Evolutionary conservation across 2,113 vertebrate species (phyloP).

Genomic region (Salvator merianae): DNA sequence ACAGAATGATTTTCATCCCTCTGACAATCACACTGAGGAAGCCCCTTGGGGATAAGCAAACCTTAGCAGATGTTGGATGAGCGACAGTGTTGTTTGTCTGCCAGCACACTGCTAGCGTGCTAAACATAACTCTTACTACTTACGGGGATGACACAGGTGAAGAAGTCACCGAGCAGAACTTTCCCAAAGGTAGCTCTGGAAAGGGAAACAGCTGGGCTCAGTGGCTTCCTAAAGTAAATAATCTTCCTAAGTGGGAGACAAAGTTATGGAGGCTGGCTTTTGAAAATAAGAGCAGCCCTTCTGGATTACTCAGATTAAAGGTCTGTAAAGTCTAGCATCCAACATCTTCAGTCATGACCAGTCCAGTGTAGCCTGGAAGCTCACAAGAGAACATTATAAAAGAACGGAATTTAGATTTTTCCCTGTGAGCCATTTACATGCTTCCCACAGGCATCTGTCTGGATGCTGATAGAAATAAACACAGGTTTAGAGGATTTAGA

Average conservation of each 20-base stretch:
- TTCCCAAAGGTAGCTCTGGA: conserved; percentile 48
- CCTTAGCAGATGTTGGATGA: conserved; percentile 60
- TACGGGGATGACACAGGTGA: conserved; percentile 51
- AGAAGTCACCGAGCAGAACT: conserved; percentile 57
- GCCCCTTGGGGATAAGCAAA: conserved; percentile 39
- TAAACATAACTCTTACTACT: conserved; percentile 61
- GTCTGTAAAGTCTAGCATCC: neutral
- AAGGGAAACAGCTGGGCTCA: conserved; percentile 24
- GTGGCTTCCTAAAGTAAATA: too few relatives aligned
- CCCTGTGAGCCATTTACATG: neutral
- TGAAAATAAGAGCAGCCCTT: neutral
- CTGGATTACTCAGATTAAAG: neutral
- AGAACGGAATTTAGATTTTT: neutral
- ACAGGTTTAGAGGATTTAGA: neutral
- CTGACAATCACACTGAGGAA: conserved; percentile 27
- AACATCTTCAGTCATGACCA: too few relatives aligned
- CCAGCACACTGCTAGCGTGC: conserved; percentile 5
- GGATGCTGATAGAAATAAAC: neutral
- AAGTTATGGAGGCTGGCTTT: neutral
- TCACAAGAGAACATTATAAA: neutral
- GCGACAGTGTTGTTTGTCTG: conserved; percentile 61
- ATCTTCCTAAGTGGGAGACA: conserved; percentile 1
- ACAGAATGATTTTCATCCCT: conserved; percentile 32
- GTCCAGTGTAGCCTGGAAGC: neutral
- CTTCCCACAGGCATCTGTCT: neutral